These are phyloP conservation scores for Drosophila sucinea DNA, from an alignment of 1,140 invertebrate genomes.

Conservation along the genomic window DNA sequence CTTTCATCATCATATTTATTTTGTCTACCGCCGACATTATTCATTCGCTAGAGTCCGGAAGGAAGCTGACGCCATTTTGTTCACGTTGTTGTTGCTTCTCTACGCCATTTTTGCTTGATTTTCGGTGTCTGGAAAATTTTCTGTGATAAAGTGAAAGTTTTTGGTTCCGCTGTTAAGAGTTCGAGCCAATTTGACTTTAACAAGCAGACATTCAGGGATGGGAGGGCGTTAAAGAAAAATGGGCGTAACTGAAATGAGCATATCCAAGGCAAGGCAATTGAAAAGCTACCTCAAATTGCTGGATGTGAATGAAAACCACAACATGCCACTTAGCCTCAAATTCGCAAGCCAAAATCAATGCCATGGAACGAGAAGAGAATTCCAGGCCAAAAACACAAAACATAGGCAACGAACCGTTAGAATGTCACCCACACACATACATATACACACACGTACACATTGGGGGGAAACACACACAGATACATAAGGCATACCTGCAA, in stretches of 20 bases:
- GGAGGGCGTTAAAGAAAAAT: conserved; percentile 21
- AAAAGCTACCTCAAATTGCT: conserved; percentile 55
- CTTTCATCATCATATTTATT: conserved; percentile 1
- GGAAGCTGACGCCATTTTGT: conserved; percentile 59
- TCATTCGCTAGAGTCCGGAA: conserved; percentile 60
- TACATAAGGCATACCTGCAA: conserved; percentile 37
- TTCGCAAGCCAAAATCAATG: conserved; percentile 34
- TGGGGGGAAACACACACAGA: conserved; percentile 11
- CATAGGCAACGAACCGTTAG: conserved; percentile 52
- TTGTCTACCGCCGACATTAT: conserved; percentile 37
- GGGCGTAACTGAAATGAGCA: conserved; percentile 39
- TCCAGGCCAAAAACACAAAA: conserved; percentile 50
- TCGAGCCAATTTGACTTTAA: conserved; percentile 51
- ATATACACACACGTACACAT: conserved; percentile 10
- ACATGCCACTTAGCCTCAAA: conserved; percentile 72
- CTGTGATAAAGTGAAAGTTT: conserved; percentile 68
- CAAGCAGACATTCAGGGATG: conserved; percentile 27
- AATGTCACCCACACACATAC: conserved; percentile 68
- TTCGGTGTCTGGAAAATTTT: conserved; percentile 56
- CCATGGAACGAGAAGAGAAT: conserved; percentile 46
- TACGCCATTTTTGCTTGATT: conserved; percentile 61
- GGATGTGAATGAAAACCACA: conserved; percentile 49
- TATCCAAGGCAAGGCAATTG: conserved; percentile 39
- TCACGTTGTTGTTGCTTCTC: conserved; percentile 38
- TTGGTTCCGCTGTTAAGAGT: conserved; percentile 22